Conservation (phyloP, 64 coral and sea anemone genomes). For the Dendronephthya gigantea region DNA sequence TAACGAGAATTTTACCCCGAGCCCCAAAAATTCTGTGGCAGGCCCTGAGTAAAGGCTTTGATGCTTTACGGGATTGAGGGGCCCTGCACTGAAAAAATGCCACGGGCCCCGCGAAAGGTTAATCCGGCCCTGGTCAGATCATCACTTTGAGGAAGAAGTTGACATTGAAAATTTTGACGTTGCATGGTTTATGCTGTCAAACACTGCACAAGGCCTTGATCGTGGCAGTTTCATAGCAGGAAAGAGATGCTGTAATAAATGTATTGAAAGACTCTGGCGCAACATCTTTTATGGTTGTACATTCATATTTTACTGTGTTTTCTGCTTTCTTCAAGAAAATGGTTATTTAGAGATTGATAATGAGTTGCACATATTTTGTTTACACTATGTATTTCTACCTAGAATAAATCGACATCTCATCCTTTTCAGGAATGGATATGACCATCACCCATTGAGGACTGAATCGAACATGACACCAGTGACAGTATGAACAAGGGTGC, state of each 20-base stretch:
- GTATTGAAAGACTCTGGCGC: constrained; percentile 2
- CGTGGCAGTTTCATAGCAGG: constrained; percentile 3
- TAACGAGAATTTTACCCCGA: too few species aligned
- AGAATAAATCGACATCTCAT: constrained; percentile 17
- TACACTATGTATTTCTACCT: constrained; percentile 12
- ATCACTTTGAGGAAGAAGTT: too few species aligned
- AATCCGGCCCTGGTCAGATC: too few species aligned
- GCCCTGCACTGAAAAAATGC: too few species aligned
- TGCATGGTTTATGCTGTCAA: background rate
- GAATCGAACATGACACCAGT: constrained; percentile 7
- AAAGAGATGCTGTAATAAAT: background rate
- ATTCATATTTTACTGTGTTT: constrained; percentile 2
- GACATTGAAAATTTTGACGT: constrained; percentile 23
- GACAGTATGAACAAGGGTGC: too few species aligned
- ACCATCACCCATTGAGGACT: constrained; percentile 14
- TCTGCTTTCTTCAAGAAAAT: background rate
- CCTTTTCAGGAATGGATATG: constrained; percentile 16
- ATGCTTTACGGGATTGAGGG: too few species aligned
- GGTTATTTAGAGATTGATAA: constrained; percentile 17
- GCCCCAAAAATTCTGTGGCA: too few species aligned
- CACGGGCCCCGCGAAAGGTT: too few species aligned
- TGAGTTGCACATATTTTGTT: constrained; percentile 8
- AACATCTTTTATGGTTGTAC: background rate
- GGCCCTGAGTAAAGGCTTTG: too few species aligned
- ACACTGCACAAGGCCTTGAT: background rate